Evolutionary conservation across 2,888 invertebrate genomes (phyloP).

Genomic region (Cephonodes hylas): DNA sequence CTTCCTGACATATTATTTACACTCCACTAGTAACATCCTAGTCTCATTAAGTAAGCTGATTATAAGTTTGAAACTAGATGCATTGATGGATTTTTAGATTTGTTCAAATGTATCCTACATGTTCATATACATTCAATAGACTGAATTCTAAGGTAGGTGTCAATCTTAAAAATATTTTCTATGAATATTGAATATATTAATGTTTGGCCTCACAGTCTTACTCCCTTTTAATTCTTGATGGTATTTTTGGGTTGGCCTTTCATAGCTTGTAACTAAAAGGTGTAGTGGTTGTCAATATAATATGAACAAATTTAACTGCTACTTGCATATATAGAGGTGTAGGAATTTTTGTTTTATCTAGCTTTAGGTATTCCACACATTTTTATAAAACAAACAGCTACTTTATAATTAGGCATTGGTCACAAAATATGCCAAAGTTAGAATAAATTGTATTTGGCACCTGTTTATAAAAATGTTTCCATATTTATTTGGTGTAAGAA

Average conservation of each 20-base stretch:
- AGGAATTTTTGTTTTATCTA: neutral
- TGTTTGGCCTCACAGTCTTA: too few relatives aligned
- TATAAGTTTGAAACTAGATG: conserved; percentile 18
- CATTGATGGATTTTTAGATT: neutral
- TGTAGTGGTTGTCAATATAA: neutral
- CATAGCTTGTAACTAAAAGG: too few relatives aligned
- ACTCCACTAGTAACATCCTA: conserved; percentile 61
- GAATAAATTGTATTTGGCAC: conserved; percentile 37
- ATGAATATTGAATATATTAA: too few relatives aligned
- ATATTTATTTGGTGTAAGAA: conserved; percentile 14
- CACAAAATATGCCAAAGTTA: conserved; percentile 74
- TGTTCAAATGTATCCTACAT: neutral
- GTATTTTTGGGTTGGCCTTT: too few relatives aligned
- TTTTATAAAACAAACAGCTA: conserved; percentile 13
- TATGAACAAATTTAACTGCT: neutral
- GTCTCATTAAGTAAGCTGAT: conserved; percentile 29
- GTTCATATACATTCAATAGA: too few relatives aligned
- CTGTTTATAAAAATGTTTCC: conserved; percentile 22
- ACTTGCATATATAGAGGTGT: neutral
- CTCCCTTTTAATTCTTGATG: too few relatives aligned
- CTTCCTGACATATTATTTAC: conserved; percentile 37
- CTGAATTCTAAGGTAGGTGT: too few relatives aligned
- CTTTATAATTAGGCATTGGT: conserved; percentile 43
- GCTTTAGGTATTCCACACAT: neutral
- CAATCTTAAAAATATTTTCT: too few relatives aligned